phyloP scores from a whole-genome alignment of 2,113 vertebrate species.

The Narcine bancroftii region DNA sequence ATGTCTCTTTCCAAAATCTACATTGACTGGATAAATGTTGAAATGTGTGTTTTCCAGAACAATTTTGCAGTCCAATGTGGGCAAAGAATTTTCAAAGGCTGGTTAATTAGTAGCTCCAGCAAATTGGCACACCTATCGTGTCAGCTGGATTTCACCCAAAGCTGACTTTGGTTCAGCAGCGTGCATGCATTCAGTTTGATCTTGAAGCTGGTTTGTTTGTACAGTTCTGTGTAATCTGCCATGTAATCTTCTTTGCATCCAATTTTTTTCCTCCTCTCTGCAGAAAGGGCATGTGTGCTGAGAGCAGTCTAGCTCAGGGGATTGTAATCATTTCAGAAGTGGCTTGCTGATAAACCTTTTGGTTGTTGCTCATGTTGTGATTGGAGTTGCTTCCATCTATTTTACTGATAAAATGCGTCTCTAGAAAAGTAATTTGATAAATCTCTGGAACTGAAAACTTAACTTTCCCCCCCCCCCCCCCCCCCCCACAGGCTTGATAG shows the following conservation, averaged over 20 bases:
- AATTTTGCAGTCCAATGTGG: neutral
- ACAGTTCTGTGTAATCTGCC: neutral
- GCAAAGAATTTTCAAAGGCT: neutral
- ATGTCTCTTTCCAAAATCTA: neutral
- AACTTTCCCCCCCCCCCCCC: neutral
- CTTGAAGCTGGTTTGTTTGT: neutral
- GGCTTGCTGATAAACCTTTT: neutral
- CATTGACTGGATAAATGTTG: neutral
- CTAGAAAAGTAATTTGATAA: neutral
- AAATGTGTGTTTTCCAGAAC: neutral
- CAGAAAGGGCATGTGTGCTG: neutral
- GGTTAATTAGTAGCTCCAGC: too few species aligned
- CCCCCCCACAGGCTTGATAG: neutral
- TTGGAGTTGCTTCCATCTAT: neutral
- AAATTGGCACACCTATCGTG: too few species aligned
- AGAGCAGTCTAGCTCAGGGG: neutral
- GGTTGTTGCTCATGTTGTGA: neutral
- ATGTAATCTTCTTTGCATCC: neutral
- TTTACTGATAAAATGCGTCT: neutral
- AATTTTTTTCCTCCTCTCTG: neutral
- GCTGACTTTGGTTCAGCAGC: neutral
- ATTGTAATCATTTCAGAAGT: neutral
- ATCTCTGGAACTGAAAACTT: neutral
- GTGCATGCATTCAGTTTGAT: neutral
- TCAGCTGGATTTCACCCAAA: neutral